These are phyloP conservation scores for Orchesella cincta DNA, from an alignment of 1,140 invertebrate species.

Conservation along the genomic window DNA sequence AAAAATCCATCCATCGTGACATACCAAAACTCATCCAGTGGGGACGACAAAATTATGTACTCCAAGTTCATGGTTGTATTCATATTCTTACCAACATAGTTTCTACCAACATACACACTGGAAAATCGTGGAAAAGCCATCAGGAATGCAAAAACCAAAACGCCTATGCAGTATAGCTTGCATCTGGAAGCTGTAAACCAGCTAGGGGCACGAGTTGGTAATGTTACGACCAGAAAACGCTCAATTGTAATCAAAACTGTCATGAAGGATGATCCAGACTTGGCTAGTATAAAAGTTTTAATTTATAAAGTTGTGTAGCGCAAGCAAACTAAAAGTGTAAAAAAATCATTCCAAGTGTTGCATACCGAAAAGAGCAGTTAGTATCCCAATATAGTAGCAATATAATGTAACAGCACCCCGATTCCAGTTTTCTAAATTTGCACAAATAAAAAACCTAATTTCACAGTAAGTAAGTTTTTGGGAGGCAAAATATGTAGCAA, in stretches of 20 bases:
- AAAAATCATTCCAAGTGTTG: too few species aligned
- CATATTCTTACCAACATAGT: neutral
- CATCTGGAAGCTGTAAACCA: neutral
- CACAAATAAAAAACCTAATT: too few species aligned
- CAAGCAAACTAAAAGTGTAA: too few species aligned
- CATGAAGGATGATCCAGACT: neutral
- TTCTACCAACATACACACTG: neutral
- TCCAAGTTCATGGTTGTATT: neutral
- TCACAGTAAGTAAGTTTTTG: too few species aligned
- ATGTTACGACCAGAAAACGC: neutral
- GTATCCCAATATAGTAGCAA: neutral
- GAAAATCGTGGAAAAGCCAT: neutral
- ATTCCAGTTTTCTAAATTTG: constrained; percentile 3
- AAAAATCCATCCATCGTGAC: neutral
- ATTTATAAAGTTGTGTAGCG: too few species aligned
- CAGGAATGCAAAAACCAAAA: neutral
- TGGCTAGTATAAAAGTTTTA: too few species aligned
- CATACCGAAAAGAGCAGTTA: neutral
- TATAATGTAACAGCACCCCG: neutral
- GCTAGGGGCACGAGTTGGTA: neutral
- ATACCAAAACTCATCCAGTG: neutral
- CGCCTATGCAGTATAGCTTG: neutral
- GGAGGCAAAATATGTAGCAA: too few species aligned
- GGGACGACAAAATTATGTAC: neutral
- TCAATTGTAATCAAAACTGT: neutral